phyloP scores from a whole-genome alignment of 2,888 invertebrate species.

The Dolichopus griseipennis region DNA sequence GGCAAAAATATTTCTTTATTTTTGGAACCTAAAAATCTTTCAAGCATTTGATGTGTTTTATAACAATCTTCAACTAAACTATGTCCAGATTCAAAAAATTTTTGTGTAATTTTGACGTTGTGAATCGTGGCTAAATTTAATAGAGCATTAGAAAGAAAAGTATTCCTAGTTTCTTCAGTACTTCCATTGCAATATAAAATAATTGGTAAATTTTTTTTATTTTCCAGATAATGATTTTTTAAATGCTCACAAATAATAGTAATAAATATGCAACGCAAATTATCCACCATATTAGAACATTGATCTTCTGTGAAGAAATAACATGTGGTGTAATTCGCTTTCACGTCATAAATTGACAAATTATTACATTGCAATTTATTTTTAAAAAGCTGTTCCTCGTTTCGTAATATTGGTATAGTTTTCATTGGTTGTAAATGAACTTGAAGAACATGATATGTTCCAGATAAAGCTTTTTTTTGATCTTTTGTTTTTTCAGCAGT shows the following conservation, averaged over 20 bases:
- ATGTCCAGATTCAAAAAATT: slow-evolving; percentile 8
- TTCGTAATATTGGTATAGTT: slow-evolving; percentile 7
- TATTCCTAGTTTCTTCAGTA: not conserved
- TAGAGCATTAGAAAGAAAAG: not conserved
- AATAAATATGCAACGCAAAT: not conserved
- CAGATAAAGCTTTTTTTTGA: not conserved
- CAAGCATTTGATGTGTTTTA: not conserved
- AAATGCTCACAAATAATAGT: not conserved
- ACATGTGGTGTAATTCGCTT: not conserved
- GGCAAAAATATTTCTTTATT: slow-evolving; percentile 8
- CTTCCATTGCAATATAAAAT: slow-evolving; percentile 4
- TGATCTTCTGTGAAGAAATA: slow-evolving; percentile 8
- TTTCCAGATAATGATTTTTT: not conserved
- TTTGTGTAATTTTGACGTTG: slow-evolving; percentile 2
- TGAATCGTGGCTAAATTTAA: not conserved
- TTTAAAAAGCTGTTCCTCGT: not conserved
- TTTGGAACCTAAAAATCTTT: not conserved
- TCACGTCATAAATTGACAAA: slow-evolving; percentile 3
- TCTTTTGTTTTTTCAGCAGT: not conserved
- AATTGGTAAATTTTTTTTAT: not conserved
- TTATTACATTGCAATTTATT: not conserved
- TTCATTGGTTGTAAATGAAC: slow-evolving; percentile 10
- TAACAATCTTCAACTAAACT: slow-evolving; percentile 9
- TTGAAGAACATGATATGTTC: not conserved
- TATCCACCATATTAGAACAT: not conserved